Evolutionary conservation across 2,888 invertebrate species (phyloP).

Genomic region (Sturmia bella): DNA sequence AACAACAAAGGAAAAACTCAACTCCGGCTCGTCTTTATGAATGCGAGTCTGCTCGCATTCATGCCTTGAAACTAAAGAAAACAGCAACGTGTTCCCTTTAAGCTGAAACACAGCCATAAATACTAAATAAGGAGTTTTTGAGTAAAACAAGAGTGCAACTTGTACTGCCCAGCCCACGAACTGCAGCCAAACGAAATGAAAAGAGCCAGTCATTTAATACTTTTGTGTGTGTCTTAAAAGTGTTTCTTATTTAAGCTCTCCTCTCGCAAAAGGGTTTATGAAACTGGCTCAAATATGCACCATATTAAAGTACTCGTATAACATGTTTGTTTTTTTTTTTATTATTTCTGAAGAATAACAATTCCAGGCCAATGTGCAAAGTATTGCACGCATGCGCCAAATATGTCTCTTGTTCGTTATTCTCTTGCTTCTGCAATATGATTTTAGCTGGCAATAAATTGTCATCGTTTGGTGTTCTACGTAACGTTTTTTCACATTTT

Average conservation of each 20-base stretch:
- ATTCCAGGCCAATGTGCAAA: slow-evolving; percentile 22
- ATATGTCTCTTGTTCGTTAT: slow-evolving; percentile 4
- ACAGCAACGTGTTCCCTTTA: slow-evolving; percentile 33
- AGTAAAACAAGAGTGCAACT: slow-evolving; percentile 2
- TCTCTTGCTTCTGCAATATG: background rate
- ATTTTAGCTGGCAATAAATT: slow-evolving; percentile 21
- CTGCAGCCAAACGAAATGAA: background rate
- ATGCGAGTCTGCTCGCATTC: slow-evolving; percentile 12
- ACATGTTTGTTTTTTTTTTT: background rate
- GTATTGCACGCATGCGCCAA: slow-evolving; percentile 58
- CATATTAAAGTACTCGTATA: slow-evolving; percentile 1
- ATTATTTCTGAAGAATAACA: background rate
- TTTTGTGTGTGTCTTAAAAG: slow-evolving; percentile 39
- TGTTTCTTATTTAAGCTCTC: slow-evolving; percentile 33
- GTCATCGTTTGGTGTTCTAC: slow-evolving; percentile 33
- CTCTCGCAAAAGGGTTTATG: background rate
- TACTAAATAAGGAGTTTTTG: slow-evolving; percentile 29
- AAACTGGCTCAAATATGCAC: background rate
- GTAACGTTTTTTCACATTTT: slow-evolving; percentile 5
- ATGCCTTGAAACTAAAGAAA: slow-evolving; percentile 8
- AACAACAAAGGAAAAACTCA: background rate
- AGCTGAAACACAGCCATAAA: slow-evolving; percentile 4
- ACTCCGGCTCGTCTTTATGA: slow-evolving; percentile 15
- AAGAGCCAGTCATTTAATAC: slow-evolving; percentile 7
- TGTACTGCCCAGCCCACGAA: background rate